Conservation (phyloP, 2,797 vertebrate species). For the Oryzias sinensis region DNA sequence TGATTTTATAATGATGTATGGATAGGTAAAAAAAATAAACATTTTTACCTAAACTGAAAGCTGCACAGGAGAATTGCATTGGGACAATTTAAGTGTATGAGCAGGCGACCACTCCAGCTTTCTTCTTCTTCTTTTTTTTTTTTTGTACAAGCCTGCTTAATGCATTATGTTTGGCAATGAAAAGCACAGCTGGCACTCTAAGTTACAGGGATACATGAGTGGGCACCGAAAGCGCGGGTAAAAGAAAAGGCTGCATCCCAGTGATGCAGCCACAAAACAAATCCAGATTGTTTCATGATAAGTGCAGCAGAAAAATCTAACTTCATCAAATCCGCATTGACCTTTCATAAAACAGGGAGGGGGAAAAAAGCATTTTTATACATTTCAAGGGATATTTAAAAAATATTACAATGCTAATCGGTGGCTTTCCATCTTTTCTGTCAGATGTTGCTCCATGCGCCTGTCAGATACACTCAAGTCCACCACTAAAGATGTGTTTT, state of each 20-base stretch:
- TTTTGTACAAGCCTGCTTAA: constrained; percentile 13
- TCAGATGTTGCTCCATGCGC: neutral
- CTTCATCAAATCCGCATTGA: constrained; percentile 22
- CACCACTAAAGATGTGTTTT: neutral
- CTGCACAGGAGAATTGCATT: constrained; percentile 52
- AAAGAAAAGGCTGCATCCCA: constrained; percentile 37
- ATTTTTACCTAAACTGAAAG: constrained; percentile 36
- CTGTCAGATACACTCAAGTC: no score
- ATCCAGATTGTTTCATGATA: constrained; percentile 41
- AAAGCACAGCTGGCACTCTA: constrained; percentile 23
- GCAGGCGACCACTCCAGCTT: constrained; percentile 37
- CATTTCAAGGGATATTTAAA: neutral
- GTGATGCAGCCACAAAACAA: constrained; percentile 47
- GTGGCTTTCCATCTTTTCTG: neutral
- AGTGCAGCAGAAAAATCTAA: constrained; percentile 31
- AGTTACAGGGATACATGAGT: constrained; percentile 24
- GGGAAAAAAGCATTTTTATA: constrained; percentile 1
- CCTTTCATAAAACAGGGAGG: constrained; percentile 8
- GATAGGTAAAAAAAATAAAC: constrained; percentile 37
- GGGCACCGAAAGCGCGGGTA: constrained; percentile 37
- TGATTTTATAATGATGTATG: constrained; percentile 48
- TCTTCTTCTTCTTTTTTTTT: neutral
- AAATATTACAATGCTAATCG: neutral
- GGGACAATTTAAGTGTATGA: constrained; percentile 48
- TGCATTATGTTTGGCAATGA: constrained; percentile 31